Evolutionary conservation across 37 sponge, comb jelly and placozoan genomes (phyloP).

Genomic region (Haliclona indistincta): DNA sequence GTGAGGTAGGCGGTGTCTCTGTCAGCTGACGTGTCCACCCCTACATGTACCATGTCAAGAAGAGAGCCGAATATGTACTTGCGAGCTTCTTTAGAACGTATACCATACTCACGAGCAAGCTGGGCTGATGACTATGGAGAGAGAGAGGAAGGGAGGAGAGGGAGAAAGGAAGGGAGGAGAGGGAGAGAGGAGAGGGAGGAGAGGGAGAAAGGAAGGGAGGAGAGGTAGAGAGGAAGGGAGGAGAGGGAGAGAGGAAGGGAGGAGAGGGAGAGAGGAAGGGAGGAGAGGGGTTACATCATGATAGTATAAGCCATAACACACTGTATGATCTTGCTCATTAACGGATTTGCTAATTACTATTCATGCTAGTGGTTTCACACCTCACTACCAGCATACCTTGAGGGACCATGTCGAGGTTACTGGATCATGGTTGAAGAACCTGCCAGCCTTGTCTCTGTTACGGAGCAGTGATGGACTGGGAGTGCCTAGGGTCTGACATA

Average conservation of each 20-base stretch:
- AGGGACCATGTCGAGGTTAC: background rate
- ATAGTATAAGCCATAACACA: background rate
- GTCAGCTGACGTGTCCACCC: background rate
- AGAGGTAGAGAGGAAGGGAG: background rate
- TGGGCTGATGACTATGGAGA: slow-evolving; percentile 8
- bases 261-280: background rate
- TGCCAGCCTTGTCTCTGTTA: slow-evolving; percentile 32
- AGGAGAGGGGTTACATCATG: background rate
- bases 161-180: slow-evolving; percentile 2
- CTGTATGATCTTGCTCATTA: background rate
- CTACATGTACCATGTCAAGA: slow-evolving; percentile 19
- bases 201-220: background rate
- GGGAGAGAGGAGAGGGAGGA: background rate
- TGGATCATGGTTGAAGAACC: slow-evolving; percentile 53
- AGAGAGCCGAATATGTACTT: slow-evolving; percentile 72
- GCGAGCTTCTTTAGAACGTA: slow-evolving; percentile 72
- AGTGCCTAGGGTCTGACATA: slow-evolving; percentile 64
- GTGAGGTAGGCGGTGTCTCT: background rate
- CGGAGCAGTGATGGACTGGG: slow-evolving; percentile 57
- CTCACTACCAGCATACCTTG: no score
- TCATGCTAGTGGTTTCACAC: no score
- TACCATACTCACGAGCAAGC: slow-evolving; percentile 8
- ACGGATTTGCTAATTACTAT: no score
- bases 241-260: background rate
- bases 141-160: slow-evolving; percentile 3